Evolutionary conservation across 1,140 invertebrate genomes (phyloP), one percentile per base, ranked within the genome.

Genomic region (Bactericera cockerelli): DNA sequence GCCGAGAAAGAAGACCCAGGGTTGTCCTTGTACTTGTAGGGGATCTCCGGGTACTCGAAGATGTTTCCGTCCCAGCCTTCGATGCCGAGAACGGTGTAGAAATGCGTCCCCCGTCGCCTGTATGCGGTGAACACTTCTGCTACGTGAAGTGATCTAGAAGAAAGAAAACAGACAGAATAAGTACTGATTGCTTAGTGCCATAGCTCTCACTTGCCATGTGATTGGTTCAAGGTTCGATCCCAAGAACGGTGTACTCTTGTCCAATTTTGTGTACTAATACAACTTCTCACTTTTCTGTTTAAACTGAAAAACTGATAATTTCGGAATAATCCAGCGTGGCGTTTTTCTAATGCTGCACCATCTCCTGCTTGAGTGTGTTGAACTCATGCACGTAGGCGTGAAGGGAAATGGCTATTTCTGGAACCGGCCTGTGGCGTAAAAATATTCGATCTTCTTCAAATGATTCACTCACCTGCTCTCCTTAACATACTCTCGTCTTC

Each of bases 31-130:
- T 49, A 49, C 22, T 49, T 49, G 42, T 49, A 22, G 3, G 42
- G 42, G n/a, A 16, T 4, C 8, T 49, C 42, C n/a, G 42, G 42
- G 19, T 49, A 49, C 19, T 49, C 42, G 22, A 49, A 4, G n/a
- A 49, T 49, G 22, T 49, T 49, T 4, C 42, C 42, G 22, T 49
- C 42, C 42, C 42, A 49, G 22, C n/a, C 42, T 49, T 49, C 42
- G 42, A 16, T 19, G 4, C 42, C 42, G n/a, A 16, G n/a, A 3
- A 49, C 42, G 42, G 42, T 49, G 42, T 49, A 49, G 19, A 49
- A 49, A 4, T 16, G n/a, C 3, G 42, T 49, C 19, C 42, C 42
- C 22, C 19, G 42, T 4, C 42, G 42, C 6, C 42, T 6, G 22
- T 49, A 49, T 8, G 42, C 6, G 42, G 42, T 49, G 42, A 49